Conservation (phyloP, 1,140 invertebrate genomes). For the Drepana arcuata region DNA sequence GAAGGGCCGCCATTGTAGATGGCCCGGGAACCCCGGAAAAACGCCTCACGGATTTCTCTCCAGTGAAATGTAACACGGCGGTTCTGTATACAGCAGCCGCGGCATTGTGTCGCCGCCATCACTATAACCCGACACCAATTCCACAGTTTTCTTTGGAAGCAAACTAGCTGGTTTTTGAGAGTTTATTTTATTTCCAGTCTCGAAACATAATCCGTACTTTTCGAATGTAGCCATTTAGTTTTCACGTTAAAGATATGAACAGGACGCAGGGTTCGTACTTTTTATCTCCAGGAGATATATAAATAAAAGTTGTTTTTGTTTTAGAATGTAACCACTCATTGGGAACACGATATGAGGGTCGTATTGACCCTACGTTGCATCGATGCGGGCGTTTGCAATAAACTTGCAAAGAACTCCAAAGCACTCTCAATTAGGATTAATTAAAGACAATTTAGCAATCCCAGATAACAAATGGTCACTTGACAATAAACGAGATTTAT, state of each 20-base stretch:
- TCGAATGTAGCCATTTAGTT: conserved; percentile 17
- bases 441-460: conserved; percentile 69
- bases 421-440: conserved; percentile 66
- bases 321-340: too few species aligned
- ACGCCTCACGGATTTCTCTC: conserved; percentile 58
- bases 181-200: conserved; percentile 32
- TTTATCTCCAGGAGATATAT: too few species aligned
- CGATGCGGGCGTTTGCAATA: conserved; percentile 60
- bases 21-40: conserved; percentile 60
- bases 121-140: conserved; percentile 23
- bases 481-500: conserved; percentile 61
- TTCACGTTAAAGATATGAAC: too few species aligned
- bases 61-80: conserved; percentile 59
- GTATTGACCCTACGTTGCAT: conserved; percentile 24
- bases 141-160: conserved; percentile 39
- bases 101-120: conserved; percentile 27
- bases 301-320: too few species aligned
- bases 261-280: too few species aligned
- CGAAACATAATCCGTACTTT: conserved; percentile 20
- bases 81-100: conserved; percentile 31
- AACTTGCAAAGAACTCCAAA: conserved; percentile 39
- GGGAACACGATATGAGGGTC: conserved; percentile 53
- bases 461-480: conserved; percentile 56
- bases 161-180: conserved; percentile 26
- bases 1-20: conserved; percentile 65